Conservation (phyloP, 2,888 invertebrate species). For the Crossocerus cetratus region DNA sequence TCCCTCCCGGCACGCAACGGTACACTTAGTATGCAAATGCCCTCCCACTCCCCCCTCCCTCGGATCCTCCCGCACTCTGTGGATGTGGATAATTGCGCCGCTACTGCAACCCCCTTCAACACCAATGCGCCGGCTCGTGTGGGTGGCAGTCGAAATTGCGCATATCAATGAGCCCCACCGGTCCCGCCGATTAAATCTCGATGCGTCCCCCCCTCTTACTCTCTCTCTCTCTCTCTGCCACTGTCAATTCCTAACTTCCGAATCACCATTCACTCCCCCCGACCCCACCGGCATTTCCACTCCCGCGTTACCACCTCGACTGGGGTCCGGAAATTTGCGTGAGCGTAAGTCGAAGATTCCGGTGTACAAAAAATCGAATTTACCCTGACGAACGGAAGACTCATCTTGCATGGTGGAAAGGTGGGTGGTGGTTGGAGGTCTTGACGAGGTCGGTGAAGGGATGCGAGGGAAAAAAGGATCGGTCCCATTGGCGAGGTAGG, state of each 20-base stretch:
- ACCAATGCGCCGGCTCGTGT: conserved; percentile 30
- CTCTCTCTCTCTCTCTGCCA: too few relatives aligned
- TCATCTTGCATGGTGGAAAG: too few relatives aligned
- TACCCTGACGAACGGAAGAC: too few relatives aligned
- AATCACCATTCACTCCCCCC: background rate
- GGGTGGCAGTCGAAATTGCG: conserved; percentile 60
- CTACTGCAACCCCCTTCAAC: conserved; percentile 11
- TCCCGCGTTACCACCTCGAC: too few relatives aligned
- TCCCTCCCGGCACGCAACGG: conserved; percentile 59
- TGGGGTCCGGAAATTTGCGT: too few relatives aligned
- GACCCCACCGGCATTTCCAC: too few relatives aligned
- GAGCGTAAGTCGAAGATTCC: too few relatives aligned
- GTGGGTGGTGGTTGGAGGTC: too few relatives aligned
- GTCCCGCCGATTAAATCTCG: conserved; percentile 52
- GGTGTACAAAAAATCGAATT: too few relatives aligned
- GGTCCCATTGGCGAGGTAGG: conserved; percentile 68
- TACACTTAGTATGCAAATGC: conserved; percentile 62
- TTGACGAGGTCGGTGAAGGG: background rate
- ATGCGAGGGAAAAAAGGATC: conserved; percentile 43
- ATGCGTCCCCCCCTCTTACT: too few relatives aligned
- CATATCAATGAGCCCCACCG: conserved; percentile 55
- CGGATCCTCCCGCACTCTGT: conserved; percentile 12
- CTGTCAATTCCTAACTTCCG: conserved; percentile 52
- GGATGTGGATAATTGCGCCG: conserved; percentile 56
- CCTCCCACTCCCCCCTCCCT: background rate